A percentile compares a stretch with the other conserved stretches of the same genome.
Evolutionary conservation across 2,113 vertebrate genomes (phyloP).

Genomic region (Uropsilus gracilis): DNA sequence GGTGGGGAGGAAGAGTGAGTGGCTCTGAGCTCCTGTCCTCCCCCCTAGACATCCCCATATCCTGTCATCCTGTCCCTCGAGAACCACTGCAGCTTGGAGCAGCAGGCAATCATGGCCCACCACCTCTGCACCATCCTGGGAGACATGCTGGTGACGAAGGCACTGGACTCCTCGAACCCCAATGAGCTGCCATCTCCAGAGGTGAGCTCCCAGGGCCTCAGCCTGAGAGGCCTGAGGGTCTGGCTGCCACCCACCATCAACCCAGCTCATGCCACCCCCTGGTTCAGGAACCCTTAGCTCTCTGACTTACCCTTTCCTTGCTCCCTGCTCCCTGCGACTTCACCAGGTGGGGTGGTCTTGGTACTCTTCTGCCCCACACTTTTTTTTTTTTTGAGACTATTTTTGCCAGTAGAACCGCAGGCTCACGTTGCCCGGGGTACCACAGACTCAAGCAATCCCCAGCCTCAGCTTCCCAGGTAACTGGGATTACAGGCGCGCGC

Average conservation of each 20-base stretch:
- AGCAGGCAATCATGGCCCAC: conserved; percentile 94
- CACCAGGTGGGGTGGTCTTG: neutral
- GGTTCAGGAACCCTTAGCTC: neutral
- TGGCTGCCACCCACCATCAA: neutral
- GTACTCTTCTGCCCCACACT: neutral
- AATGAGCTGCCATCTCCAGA: conserved; percentile 93
- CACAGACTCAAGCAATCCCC: too few relatives aligned
- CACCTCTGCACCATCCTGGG: conserved; percentile 93
- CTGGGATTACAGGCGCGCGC: too few relatives aligned
- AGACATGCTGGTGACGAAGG: conserved; percentile 89
- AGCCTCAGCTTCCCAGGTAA: too few relatives aligned
- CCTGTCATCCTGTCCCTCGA: conserved; percentile 96
- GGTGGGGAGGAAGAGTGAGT: accelerated
- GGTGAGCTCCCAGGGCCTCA: conserved; percentile 79
- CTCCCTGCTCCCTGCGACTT: neutral
- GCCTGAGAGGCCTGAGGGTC: accelerated
- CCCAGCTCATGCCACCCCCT: neutral
- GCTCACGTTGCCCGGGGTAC: too few relatives aligned
- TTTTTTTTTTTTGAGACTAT: too few relatives aligned
- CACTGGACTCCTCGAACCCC: conserved; percentile 82
- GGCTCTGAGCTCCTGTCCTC: neutral
- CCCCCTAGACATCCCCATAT: conserved; percentile 90
- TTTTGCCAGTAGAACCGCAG: too few relatives aligned
- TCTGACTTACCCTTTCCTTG: neutral
- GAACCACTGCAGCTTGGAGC: conserved; percentile 97